Evolutionary conservation across 2,888 invertebrate genomes (phyloP), one percentile per base, ranked within the genome.

Genomic region (Gerris lacustris): DNA sequence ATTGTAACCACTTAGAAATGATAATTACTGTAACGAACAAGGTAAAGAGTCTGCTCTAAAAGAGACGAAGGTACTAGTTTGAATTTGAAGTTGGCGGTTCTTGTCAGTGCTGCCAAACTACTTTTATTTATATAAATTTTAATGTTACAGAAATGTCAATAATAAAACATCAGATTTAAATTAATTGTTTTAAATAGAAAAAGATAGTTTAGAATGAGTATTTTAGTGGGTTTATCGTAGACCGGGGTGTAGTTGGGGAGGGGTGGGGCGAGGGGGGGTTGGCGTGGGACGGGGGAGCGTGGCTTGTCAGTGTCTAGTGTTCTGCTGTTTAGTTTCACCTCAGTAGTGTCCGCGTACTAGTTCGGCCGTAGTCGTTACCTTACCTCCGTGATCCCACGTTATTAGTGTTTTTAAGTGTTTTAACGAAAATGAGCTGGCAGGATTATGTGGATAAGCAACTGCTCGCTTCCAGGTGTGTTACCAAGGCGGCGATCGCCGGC

Each of bases 361-460:
- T 15, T 55, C 55, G 55, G 11, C 15, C 11, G 9, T 55, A 55
- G 55, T 55, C 55, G 55, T 55, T 55, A 69, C 69, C 67, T 55
- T 55, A 69, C 69, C 67, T 71, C 55, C 67, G 72, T 69, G 66
- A 45, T 45, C 45, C 68, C 68, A 69, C 44, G 44, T 62, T 47
- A 67, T 72, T 70, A 64, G 69, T 74, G 68, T 72, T 67, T 73
- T 72, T 73, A 70, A 69, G 71, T 70, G 67, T 71, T 73, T 71
- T 67, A 72, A 71, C 31, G 31, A 88, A 84, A 84, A 94, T 94
- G 94, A 94, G 93, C 90, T 94, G 94, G 94, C 94, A 94, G 90
- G 94, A 94, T 90, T 94, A 94, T 87, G 92, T 94, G 84, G 94
- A 94, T 86, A 94, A 93, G 87, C 94, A 94, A 86, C 89, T 94